Conservation (phyloP, 2,113 vertebrate species). For the Heteronetta atricapilla region DNA sequence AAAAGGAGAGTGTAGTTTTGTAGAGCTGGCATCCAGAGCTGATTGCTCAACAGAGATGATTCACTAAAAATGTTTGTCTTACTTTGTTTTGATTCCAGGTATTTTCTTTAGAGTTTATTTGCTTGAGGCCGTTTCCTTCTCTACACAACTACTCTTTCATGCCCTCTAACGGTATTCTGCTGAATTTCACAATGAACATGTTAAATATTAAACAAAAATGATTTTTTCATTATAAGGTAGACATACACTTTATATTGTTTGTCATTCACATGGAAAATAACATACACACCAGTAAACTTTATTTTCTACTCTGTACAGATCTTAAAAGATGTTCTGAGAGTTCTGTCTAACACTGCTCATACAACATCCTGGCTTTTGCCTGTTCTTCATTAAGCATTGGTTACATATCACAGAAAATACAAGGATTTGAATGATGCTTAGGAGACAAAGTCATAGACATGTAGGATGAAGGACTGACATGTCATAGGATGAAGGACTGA, state of each 20-base stretch:
- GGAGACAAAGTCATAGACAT: neutral
- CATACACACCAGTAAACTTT: rapidly evolving
- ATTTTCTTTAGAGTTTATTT: neutral
- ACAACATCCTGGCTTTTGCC: neutral
- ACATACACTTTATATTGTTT: neutral
- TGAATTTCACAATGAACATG: slow-evolving; percentile 58
- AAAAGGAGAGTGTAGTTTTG: neutral
- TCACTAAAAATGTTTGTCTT: slow-evolving; percentile 1
- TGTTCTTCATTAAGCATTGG: neutral
- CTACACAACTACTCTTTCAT: slow-evolving; percentile 79
- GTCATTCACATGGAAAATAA: neutral
- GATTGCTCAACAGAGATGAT: neutral
- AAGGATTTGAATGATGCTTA: neutral
- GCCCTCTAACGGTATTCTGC: slow-evolving; percentile 85
- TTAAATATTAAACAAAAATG: neutral
- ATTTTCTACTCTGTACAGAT: neutral
- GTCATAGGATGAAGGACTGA: neutral
- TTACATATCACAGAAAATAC: neutral
- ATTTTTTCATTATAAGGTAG: neutral
- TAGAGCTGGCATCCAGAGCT: neutral
- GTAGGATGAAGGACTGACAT: neutral
- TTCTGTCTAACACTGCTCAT: neutral
- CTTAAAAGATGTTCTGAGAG: neutral
- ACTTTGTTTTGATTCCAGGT: slow-evolving; percentile 4
- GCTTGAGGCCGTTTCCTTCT: neutral